These are phyloP conservation scores for Leistus spinibarbis DNA, from an alignment of 2,888 invertebrate species.

Conservation along the genomic window DNA sequence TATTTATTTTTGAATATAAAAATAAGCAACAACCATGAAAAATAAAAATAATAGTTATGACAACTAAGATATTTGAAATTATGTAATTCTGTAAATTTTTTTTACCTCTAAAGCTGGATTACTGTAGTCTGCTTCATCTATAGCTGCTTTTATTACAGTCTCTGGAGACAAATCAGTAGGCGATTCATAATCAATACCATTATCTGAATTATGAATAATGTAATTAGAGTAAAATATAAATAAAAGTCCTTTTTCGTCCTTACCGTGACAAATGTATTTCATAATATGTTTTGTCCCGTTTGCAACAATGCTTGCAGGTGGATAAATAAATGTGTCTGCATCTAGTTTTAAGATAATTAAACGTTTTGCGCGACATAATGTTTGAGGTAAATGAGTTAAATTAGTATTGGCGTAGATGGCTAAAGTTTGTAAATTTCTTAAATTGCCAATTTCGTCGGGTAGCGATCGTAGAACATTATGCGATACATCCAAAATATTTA, in stretches of 20 bases:
- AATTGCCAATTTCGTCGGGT: conserved; percentile 67
- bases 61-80: not conserved
- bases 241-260: conserved; percentile 42
- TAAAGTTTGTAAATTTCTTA: conserved; percentile 66
- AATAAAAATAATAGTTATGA: not conserved
- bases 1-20: not conserved
- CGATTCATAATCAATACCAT: conserved; percentile 14
- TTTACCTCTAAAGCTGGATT: conserved; percentile 28
- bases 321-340: conserved; percentile 67
- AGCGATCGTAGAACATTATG: conserved; percentile 70
- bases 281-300: conserved; percentile 70
- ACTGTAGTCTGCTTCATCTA: conserved; percentile 17
- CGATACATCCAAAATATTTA: conserved; percentile 73
- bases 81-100: not conserved
- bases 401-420: conserved; percentile 66
- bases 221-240: conserved; percentile 26
- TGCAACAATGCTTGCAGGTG: conserved; percentile 65
- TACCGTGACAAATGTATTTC: conserved; percentile 66
- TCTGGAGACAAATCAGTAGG: conserved; percentile 33
- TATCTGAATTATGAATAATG: conserved; percentile 14
- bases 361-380: conserved; percentile 68
- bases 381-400: conserved; percentile 66
- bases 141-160: conserved; percentile 1
- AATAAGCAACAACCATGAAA: not conserved
- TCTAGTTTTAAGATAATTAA: conserved; percentile 69